phyloP scores from a whole-genome alignment of 2,797 vertebrate species.

The Amblyraja radiata region DNA sequence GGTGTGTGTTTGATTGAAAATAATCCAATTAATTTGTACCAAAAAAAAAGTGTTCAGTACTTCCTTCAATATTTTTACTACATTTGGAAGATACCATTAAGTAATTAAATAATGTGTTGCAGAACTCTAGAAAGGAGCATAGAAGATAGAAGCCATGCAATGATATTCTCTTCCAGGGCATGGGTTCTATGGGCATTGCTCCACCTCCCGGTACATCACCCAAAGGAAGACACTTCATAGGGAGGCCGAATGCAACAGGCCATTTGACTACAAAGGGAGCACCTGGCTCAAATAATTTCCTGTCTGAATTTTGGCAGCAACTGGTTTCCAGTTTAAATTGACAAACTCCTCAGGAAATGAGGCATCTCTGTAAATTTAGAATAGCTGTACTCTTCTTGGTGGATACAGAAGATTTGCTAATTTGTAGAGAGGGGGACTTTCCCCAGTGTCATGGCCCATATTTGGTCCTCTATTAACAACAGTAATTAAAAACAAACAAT shows the following conservation, averaged over 20 bases:
- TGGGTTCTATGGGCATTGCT: background rate
- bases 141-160: background rate
- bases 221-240: background rate
- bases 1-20: background rate
- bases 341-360: background rate
- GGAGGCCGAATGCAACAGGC: background rate
- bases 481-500: too few relatives aligned
- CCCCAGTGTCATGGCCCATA: too few relatives aligned
- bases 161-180: background rate
- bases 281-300: too few relatives aligned
- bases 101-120: background rate
- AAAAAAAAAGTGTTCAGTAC: background rate
- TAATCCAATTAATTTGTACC: background rate
- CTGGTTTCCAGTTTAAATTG: background rate
- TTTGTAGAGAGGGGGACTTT: too few relatives aligned
- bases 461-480: too few relatives aligned
- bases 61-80: background rate
- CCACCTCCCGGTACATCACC: background rate
- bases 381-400: background rate
- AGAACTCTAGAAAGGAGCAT: background rate
- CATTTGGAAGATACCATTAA: background rate
- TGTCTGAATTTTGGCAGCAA: background rate
- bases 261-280: background rate
- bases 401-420: too few relatives aligned
- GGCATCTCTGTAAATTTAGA: background rate